Evolutionary conservation across 2,797 vertebrate genomes (phyloP), one percentile per base, ranked within the genome.

Genomic region (Cryptoprocta ferox): DNA sequence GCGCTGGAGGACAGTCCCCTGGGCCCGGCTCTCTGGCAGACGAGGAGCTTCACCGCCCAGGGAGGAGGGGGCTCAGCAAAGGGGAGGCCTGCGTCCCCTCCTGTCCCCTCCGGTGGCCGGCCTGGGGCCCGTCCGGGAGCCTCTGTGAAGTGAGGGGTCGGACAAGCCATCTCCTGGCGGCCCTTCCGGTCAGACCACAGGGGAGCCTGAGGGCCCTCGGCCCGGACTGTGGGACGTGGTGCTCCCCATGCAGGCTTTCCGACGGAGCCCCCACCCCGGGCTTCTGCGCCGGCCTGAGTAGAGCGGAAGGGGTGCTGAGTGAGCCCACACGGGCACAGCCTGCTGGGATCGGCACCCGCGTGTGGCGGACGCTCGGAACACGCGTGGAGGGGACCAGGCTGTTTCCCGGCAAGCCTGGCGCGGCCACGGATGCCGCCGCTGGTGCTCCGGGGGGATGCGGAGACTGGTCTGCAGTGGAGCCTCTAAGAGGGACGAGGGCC

Each of bases 301-400:
- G 21, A 26, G 21, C 39, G 35, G 35, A 24, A 24, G 68, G 37
- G 68, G 24, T 12, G 2, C 68, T 6, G 37, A 24, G 68, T 21
- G 35, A 70, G 18, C 35, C 68, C 68, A 5, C 19, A 4, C 11
- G 19, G 19, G 37, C 68, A 71, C 35, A 26, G 35, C 39, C 19
- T 39, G 35, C 68, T 13, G 68, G 3, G n/a, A 9, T 9, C n/a
- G 13, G 9, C n/a, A 10, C n/a, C 65, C 19, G 66, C 66, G 3
- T 4, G 19, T 2, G n/a, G n/a, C 9, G 9, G 66, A 11, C n/a
- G 4, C 66, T 37, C 9, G 0, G 66, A 19, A 5, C n/a, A 0
- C 6, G 0, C 14, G 0, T 12, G 71, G 26, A 45, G 39, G 26
- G 42, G 37, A 37, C 32, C 73, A 11, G 59, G 3, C 21, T 7